These are phyloP conservation scores for Anniella stebbinsi DNA, from an alignment of 2,797 vertebrate genomes.

Conservation along the genomic window DNA sequence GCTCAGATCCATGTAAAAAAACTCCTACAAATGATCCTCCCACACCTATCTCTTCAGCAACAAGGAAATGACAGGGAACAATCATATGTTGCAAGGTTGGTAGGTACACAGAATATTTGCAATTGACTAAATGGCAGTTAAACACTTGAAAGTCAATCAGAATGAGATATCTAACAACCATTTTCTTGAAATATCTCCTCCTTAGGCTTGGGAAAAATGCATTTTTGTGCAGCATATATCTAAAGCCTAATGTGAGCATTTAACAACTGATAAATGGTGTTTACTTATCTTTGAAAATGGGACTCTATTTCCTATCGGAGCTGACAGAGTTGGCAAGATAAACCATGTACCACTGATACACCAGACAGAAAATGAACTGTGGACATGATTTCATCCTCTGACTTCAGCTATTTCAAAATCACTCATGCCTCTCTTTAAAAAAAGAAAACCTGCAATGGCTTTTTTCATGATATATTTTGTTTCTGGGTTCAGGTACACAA, in stretches of 20 bases:
- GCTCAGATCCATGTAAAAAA: not conserved
- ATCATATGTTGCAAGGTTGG: not conserved
- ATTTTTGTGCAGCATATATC: constrained; percentile 10
- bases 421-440: not conserved
- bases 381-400: not conserved
- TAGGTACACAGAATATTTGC: not conserved
- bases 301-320: constrained; percentile 14
- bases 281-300: constrained; percentile 37
- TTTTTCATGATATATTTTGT: not conserved
- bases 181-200: not conserved
- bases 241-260: constrained; percentile 36
- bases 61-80: not conserved
- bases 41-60: not conserved
- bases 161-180: constrained; percentile 13
- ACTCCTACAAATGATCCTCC: not conserved
- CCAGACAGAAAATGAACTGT: constrained; percentile 25
- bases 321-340: constrained; percentile 33
- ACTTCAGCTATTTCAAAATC: constrained; percentile 12
- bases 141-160: not conserved
- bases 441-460: not conserved
- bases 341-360: constrained; percentile 15
- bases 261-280: constrained; percentile 40
- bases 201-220: constrained; percentile 6
- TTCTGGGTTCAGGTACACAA: not conserved
- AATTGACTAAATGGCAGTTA: not conserved